These are phyloP conservation scores for Drosophila takahashii DNA, from an alignment of 1,140 invertebrate species.

Conservation along the genomic window DNA sequence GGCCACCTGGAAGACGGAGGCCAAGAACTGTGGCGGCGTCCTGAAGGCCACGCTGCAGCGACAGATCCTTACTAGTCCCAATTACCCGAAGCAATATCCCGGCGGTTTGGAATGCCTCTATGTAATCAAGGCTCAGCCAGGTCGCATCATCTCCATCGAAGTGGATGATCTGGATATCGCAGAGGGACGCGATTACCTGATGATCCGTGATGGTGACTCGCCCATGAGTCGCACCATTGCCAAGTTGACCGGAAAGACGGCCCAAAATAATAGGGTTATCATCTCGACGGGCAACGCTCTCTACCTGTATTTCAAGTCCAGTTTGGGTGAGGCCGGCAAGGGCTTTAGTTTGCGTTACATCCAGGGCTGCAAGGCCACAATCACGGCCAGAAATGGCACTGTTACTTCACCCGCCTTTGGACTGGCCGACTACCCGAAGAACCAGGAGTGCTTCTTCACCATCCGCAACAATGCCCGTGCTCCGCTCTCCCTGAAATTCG, in stretches of 20 bases:
- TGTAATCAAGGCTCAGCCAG: conserved; percentile 94
- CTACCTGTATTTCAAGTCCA: conserved; percentile 97
- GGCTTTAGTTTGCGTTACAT: conserved; percentile 97
- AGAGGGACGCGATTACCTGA: conserved; percentile 93
- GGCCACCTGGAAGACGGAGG: conserved; percentile 97
- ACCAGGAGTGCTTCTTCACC: conserved; percentile 95
- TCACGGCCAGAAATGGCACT: conserved; percentile 92
- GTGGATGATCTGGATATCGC: conserved; percentile 96
- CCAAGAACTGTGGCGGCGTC: conserved; percentile 94
- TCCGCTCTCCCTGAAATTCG: conserved; percentile 94
- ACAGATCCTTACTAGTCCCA: conserved; percentile 93
- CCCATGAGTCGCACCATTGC: conserved; percentile 94
- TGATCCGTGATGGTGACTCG: conserved; percentile 94
- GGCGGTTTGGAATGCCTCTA: conserved; percentile 97
- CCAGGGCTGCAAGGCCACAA: conserved; percentile 93
- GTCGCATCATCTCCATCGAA: conserved; percentile 94
- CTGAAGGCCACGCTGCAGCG: conserved; percentile 92
- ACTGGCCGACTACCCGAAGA: conserved; percentile 93
- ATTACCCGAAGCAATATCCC: conserved; percentile 96
- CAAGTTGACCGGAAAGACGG: conserved; percentile 90
- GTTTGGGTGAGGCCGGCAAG: conserved; percentile 93
- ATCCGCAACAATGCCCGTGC: conserved; percentile 93
- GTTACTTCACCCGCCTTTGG: conserved; percentile 95
- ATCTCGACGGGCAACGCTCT: conserved; percentile 95
- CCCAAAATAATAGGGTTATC: conserved; percentile 93